Conservation (phyloP, 2,113 vertebrate genomes). For the Myotis lucifugus region DNA sequence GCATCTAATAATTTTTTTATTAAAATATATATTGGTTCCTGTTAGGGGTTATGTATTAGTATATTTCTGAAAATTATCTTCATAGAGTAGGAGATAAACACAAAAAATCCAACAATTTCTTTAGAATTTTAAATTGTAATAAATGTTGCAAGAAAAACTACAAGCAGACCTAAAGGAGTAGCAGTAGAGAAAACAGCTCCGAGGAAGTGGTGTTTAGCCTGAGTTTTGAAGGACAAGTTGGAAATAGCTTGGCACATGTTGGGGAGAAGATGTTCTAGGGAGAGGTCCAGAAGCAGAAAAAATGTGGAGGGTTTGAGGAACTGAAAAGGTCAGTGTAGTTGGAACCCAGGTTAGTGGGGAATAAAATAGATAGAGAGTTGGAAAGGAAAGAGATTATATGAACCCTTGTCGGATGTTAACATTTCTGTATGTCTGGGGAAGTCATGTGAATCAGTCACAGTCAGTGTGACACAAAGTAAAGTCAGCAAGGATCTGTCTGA, state of each 20-base stretch:
- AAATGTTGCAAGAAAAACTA: not conserved
- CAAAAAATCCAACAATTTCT: not conserved
- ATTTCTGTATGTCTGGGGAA: not conserved
- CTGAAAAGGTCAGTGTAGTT: not conserved
- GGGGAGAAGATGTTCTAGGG: not conserved
- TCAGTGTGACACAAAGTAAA: not conserved
- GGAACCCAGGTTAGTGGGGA: not conserved
- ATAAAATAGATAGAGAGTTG: not conserved
- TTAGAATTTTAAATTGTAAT: conserved; percentile 12
- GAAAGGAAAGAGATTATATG: not conserved
- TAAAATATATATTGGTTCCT: not conserved
- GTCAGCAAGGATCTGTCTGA: not conserved
- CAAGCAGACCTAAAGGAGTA: not conserved
- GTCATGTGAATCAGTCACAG: not conserved
- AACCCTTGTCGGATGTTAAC: not conserved
- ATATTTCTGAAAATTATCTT: not conserved
- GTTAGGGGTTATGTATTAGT: not conserved
- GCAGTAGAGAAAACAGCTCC: not conserved
- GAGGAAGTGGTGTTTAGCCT: not conserved
- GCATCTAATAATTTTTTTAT: not conserved
- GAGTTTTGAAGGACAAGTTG: not conserved
- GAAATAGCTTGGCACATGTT: not conserved
- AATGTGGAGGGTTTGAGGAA: not conserved
- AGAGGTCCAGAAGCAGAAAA: not conserved
- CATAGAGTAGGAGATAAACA: not conserved